Percentiles rank a stretch among this genome's conserved stretches.
phyloP scores from a whole-genome alignment of 2,888 invertebrate genomes.

The Megamerina dolium region DNA sequence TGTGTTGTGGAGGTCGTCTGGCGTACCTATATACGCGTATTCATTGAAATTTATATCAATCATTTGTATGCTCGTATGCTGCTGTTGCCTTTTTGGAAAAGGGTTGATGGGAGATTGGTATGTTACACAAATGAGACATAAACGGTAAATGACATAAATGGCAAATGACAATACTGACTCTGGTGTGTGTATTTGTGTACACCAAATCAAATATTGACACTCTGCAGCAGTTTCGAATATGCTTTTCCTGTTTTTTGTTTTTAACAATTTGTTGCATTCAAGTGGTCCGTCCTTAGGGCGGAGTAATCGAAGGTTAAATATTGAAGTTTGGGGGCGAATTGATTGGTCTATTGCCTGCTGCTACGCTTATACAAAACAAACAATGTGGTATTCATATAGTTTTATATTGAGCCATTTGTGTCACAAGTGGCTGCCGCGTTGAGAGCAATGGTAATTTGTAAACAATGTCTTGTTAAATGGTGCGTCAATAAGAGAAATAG shows the following conservation, averaged over 20 bases:
- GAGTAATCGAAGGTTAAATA: background rate
- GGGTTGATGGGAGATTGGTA: constrained; percentile 10
- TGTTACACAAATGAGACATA: background rate
- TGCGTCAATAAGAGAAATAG: constrained; percentile 24
- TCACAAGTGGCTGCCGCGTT: too few species aligned
- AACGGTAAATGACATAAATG: constrained; percentile 24
- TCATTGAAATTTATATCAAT: constrained; percentile 31
- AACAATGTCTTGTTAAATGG: constrained; percentile 28
- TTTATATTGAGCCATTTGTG: too few species aligned
- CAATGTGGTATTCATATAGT: too few species aligned
- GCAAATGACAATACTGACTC: constrained; percentile 27
- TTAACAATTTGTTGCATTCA: background rate
- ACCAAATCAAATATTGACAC: constrained; percentile 17
- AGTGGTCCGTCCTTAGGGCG: too few species aligned
- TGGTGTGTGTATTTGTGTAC: constrained; percentile 1
- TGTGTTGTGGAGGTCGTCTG: background rate
- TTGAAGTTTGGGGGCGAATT: background rate
- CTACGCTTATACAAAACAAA: constrained; percentile 8
- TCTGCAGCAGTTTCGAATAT: constrained; percentile 21
- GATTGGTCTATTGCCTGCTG: constrained; percentile 4
- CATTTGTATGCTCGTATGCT: too few species aligned
- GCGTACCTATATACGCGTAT: too few species aligned
- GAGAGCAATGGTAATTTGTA: constrained; percentile 26
- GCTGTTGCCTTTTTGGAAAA: too few species aligned
- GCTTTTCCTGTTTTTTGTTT: constrained; percentile 4